Conservation (phyloP, 2,888 invertebrate genomes). For the Meghimatium bilineatum region DNA sequence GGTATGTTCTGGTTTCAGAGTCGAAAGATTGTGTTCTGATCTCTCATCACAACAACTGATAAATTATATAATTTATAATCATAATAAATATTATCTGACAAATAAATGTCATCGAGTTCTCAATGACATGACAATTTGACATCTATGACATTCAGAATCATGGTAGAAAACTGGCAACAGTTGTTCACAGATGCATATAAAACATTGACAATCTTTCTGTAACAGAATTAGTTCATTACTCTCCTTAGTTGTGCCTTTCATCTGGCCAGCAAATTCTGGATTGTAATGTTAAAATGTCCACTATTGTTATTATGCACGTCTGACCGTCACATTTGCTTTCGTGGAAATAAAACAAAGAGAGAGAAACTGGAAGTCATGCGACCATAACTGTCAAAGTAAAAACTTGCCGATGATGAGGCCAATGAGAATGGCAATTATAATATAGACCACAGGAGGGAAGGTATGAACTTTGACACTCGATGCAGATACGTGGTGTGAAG, state of each 20-base stretch:
- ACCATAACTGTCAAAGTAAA: slow-evolving; percentile 65
- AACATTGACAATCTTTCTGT: background rate
- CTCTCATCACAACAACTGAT: no score
- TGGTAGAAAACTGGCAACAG: background rate
- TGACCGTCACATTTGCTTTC: background rate
- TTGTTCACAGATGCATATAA: background rate
- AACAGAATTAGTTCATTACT: background rate
- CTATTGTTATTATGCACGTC: background rate
- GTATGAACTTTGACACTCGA: slow-evolving; percentile 72
- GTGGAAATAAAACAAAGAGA: background rate
- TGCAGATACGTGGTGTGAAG: slow-evolving; percentile 76
- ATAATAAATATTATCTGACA: no score
- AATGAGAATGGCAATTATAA: slow-evolving; percentile 65
- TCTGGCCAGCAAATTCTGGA: background rate
- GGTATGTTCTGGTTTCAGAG: no score
- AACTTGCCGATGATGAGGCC: slow-evolving; percentile 69
- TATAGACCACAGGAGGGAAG: slow-evolving; percentile 63
- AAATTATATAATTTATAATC: no score
- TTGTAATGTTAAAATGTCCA: background rate
- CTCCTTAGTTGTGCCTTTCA: background rate
- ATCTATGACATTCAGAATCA: background rate
- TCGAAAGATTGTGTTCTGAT: no score
- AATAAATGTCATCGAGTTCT: no score
- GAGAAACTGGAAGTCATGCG: background rate
- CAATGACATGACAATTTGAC: no score